Percentiles rank a stretch among this genome's conserved stretches.
phyloP scores from a whole-genome alignment of 2,888 invertebrate species.

The Amiota mariae region DNA sequence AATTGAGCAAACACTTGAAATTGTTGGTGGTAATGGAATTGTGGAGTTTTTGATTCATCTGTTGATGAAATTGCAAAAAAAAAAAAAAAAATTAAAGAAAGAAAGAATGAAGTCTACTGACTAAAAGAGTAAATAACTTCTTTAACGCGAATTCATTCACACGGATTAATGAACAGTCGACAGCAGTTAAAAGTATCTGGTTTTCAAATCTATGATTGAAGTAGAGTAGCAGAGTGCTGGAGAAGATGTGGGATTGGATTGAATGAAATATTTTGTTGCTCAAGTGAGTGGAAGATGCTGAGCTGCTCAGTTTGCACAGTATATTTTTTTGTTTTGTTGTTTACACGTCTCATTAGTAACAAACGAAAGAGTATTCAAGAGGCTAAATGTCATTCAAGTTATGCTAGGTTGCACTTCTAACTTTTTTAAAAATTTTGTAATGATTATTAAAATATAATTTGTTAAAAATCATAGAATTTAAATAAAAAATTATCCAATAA shows the following conservation, averaged over 20 bases:
- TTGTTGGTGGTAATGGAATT: slow-evolving; percentile 37
- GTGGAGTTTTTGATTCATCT: slow-evolving; percentile 9
- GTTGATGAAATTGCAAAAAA: slow-evolving; percentile 67
- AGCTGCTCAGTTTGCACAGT: not conserved
- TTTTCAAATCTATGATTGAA: no score
- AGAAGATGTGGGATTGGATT: no score
- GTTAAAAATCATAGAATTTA: no score
- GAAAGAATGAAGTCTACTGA: slow-evolving; percentile 57
- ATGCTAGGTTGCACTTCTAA: not conserved
- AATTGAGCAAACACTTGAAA: slow-evolving; percentile 56
- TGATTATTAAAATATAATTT: no score
- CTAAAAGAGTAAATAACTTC: slow-evolving; percentile 60
- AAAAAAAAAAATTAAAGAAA: slow-evolving; percentile 28
- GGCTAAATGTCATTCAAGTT: slow-evolving; percentile 34
- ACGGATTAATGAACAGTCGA: slow-evolving; percentile 69
- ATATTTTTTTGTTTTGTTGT: slow-evolving; percentile 48
- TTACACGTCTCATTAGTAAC: slow-evolving; percentile 71
- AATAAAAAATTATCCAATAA: no score
- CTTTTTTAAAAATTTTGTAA: not conserved
- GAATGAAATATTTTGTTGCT: slow-evolving; percentile 21
- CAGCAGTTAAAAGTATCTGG: slow-evolving; percentile 38
- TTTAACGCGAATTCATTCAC: slow-evolving; percentile 67
- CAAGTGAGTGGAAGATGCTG: slow-evolving; percentile 6
- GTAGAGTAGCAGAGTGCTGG: no score
- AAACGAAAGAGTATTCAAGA: slow-evolving; percentile 68